A percentile compares a stretch with the other conserved stretches of the same genome.
These are phyloP conservation scores for Eurytoma adleriae DNA, from an alignment of 2,888 invertebrate species.

Conservation along the genomic window DNA sequence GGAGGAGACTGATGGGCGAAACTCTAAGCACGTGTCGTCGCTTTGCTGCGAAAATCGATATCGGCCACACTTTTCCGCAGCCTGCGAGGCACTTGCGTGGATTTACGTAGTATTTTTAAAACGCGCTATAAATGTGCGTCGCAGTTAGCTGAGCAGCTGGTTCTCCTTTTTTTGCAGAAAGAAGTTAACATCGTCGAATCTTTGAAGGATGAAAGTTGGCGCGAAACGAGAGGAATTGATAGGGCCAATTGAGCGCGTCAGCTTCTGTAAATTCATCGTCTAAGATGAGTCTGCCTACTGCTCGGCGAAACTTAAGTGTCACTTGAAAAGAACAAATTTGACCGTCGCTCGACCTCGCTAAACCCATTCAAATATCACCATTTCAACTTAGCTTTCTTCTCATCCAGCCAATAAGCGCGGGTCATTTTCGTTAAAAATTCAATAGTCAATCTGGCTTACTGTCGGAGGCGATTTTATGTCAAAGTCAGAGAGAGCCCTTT, in stretches of 20 bases:
- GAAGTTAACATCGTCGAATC: too few relatives aligned
- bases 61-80: neutral
- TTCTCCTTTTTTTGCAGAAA: too few relatives aligned
- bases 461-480: too few relatives aligned
- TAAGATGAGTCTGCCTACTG: neutral
- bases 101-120: too few relatives aligned
- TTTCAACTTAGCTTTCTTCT: too few relatives aligned
- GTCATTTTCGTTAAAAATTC: neutral
- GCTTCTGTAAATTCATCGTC: constrained; percentile 3
- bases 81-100: neutral
- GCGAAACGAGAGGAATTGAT: constrained; percentile 33
- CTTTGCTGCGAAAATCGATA: constrained; percentile 9
- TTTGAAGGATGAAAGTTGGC: neutral
- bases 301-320: constrained; percentile 28
- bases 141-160: too few relatives aligned
- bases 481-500: too few relatives aligned
- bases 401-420: neutral
- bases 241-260: constrained; percentile 22
- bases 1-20: neutral
- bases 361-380: too few relatives aligned
- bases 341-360: constrained; percentile 53
- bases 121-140: too few relatives aligned
- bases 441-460: neutral
- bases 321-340: constrained; percentile 57
- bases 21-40: constrained; percentile 8